phyloP scores from a whole-genome alignment of 2,113 vertebrate species.

The Poeciliopsis occidentalis region DNA sequence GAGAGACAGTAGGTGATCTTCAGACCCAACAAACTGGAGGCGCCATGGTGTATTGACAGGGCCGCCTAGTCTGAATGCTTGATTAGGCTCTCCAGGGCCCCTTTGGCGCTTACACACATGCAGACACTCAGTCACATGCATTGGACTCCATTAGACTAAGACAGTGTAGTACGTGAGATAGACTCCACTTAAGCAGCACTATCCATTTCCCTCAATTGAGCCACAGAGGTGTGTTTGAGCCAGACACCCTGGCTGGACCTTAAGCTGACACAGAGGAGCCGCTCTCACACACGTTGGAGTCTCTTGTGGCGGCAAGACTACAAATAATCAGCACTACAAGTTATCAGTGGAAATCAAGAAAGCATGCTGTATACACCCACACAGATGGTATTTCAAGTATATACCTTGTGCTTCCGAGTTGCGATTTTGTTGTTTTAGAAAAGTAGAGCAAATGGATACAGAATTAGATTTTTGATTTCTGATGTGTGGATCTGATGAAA shows the following conservation, averaged over 20 bases:
- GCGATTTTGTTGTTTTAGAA: neutral
- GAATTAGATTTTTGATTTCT: neutral
- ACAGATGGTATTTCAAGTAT: neutral
- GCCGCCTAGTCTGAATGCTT: constrained; percentile 91
- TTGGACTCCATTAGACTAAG: constrained; percentile 90
- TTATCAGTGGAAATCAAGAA: constrained; percentile 56
- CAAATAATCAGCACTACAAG: constrained; percentile 56
- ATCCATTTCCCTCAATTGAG: constrained; percentile 80
- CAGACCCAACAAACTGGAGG: constrained; percentile 90
- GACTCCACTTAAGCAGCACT: constrained; percentile 83
- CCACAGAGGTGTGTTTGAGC: constrained; percentile 81
- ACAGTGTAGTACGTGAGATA: constrained; percentile 84
- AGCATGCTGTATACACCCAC: constrained; percentile 19
- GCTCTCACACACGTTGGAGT: constrained; percentile 25
- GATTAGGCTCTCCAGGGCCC: constrained; percentile 94
- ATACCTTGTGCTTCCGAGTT: neutral
- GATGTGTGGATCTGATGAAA: no score
- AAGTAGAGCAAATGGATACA: neutral
- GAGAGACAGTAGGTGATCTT: constrained; percentile 86
- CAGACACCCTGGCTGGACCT: constrained; percentile 76
- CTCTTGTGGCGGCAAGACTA: constrained; percentile 50
- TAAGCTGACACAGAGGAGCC: constrained; percentile 77
- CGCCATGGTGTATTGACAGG: constrained; percentile 93
- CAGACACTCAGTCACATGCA: constrained; percentile 67
- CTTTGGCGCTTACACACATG: constrained; percentile 76